Conservation (phyloP, 2,888 invertebrate species). For the Drosophila gaucha region DNA sequence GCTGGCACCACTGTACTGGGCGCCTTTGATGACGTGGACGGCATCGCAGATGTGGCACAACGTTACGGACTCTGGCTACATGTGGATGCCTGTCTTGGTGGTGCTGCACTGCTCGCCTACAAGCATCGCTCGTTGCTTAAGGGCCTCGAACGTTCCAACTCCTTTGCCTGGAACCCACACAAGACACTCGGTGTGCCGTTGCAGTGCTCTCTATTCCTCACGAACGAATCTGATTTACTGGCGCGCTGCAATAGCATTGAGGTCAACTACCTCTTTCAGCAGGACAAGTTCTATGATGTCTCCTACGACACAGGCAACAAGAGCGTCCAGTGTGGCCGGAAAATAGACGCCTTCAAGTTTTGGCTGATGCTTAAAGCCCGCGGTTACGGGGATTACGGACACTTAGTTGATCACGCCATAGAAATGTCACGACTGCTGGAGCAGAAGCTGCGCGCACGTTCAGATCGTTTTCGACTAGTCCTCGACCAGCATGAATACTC, state of each 20-base stretch:
- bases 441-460: constrained; percentile 85
- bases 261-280: constrained; percentile 92
- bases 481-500: constrained; percentile 89
- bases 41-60: constrained; percentile 88
- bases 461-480: constrained; percentile 87
- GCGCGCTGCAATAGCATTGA: constrained; percentile 88
- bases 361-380: constrained; percentile 97
- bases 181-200: constrained; percentile 93
- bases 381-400: constrained; percentile 87
- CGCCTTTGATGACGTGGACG: constrained; percentile 90
- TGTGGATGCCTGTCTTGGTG: constrained; percentile 94
- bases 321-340: constrained; percentile 96
- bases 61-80: constrained; percentile 91
- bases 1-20: constrained; percentile 94
- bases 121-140: constrained; percentile 87
- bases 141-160: constrained; percentile 87
- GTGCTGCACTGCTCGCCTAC: constrained; percentile 89
- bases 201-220: constrained; percentile 90
- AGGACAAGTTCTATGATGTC: constrained; percentile 93
- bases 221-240: constrained; percentile 85
- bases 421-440: constrained; percentile 87
- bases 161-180: constrained; percentile 94
- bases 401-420: constrained; percentile 88
- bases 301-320: constrained; percentile 93
- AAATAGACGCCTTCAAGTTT: constrained; percentile 95